Evolutionary conservation across 1,140 invertebrate species (phyloP), one percentile per base, ranked within the genome.

Genomic region (Lepidotrigona ventralis): DNA sequence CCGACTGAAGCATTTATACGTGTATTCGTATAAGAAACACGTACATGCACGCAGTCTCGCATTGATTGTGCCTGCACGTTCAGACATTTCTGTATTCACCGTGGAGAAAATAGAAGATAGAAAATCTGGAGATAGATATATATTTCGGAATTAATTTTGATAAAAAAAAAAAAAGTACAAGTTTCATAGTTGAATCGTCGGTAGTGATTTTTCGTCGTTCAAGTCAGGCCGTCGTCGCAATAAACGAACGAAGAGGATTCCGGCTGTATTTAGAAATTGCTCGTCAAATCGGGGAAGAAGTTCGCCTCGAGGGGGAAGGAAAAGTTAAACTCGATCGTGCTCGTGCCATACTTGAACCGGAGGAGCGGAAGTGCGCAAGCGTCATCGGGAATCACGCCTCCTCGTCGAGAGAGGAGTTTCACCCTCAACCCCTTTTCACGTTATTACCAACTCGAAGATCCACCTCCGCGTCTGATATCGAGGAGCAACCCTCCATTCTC

Each of bases 371-470:
- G 79, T 86, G 92, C 92, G 91, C 92, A 92, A 89, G 92, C 92
- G 92, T 87, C 71, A 83, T 76, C 63, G 81, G 75, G 88, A 90
- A 93, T 89, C 91, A 92, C 92, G 91, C 92, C 91, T 90, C 88
- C 83, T 80, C 79, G 63, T 54, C 77, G 71, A 75, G 83, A 80
- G 85, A 80, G 69, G 84, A 81, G 81, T 83, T n/a, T 85, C 76
- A 81, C 78, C 83, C 74, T 80, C 88, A 80, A 88, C 85, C 90
- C 90, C 86, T 87, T 90, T 88, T 81, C 83, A 79, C 87, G 86
- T 91, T 92, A 90, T 90, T 87, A 89, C 82, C 60, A 72, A 64
- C 85, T 87, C 85, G 54, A 87, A 91, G 81, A 88, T 78, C 86
- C 83, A 89, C 64, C 83, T 82, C 87, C 71, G 71, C 82, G 82